phyloP scores from a whole-genome alignment of 2,888 invertebrate genomes.

The Operophtera brumata region DNA sequence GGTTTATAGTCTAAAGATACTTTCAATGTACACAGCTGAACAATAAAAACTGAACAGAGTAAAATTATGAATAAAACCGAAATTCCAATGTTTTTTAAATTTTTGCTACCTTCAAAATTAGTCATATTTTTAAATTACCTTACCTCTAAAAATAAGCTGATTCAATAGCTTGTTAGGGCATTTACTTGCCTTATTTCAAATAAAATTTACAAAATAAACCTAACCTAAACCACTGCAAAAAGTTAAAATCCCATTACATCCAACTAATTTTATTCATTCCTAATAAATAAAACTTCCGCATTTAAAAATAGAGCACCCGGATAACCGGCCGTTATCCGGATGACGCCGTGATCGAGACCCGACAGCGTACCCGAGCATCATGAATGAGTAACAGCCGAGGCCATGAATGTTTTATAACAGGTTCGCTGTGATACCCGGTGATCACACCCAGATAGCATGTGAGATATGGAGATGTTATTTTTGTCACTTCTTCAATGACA shows the following conservation, averaged over 20 bases:
- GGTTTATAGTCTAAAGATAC: too few species aligned
- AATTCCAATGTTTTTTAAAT: too few species aligned
- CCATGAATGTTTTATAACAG: constrained; percentile 75
- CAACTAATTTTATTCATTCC: background rate
- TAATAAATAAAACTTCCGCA: constrained; percentile 2
- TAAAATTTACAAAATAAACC: too few species aligned
- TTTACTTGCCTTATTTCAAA: too few species aligned
- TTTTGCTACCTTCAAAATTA: too few species aligned
- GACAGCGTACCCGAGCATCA: constrained; percentile 49
- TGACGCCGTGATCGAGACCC: constrained; percentile 47
- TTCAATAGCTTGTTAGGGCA: too few species aligned
- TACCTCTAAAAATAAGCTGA: too few species aligned
- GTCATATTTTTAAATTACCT: too few species aligned
- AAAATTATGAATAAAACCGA: too few species aligned
- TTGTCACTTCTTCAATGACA: constrained; percentile 11
- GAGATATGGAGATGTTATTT: constrained; percentile 31
- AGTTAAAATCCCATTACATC: background rate
- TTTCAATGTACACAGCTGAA: too few species aligned
- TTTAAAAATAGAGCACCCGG: constrained; percentile 23
- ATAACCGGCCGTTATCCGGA: constrained; percentile 41
- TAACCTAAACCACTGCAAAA: too few species aligned
- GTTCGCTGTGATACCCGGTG: constrained; percentile 53
- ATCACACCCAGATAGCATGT: constrained; percentile 46
- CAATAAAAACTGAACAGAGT: too few species aligned
- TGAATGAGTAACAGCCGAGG: constrained; percentile 67